Percentiles rank a stretch among this genome's conserved stretches.
phyloP scores from a whole-genome alignment of 1,140 invertebrate species.

The Bombus balteatus region DNA sequence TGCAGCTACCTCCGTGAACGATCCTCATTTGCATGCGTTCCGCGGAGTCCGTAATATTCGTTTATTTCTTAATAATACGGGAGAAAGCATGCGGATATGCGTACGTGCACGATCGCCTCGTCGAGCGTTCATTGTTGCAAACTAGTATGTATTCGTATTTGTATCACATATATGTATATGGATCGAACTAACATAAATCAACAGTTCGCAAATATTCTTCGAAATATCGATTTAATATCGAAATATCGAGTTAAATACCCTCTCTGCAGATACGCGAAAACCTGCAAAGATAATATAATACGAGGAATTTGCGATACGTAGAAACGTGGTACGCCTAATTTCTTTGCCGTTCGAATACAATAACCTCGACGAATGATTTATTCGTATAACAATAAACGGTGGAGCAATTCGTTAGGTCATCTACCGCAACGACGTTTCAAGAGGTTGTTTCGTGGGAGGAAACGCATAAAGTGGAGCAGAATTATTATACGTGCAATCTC shows the following conservation, averaged over 20 bases:
- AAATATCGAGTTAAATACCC: not conserved
- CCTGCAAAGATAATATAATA: not conserved
- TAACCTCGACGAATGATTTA: slow-evolving; percentile 25
- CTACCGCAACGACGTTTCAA: not conserved
- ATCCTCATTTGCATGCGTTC: slow-evolving; percentile 1
- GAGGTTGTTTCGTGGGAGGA: not conserved
- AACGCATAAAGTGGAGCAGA: not conserved
- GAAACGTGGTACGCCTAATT: too few relatives aligned
- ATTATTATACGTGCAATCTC: too few relatives aligned
- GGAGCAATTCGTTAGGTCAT: not conserved
- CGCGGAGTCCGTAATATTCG: not conserved
- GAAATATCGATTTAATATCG: not conserved
- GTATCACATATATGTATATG: not conserved
- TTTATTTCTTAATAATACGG: slow-evolving; percentile 1
- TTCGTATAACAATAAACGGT: not conserved
- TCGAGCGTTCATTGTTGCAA: not conserved
- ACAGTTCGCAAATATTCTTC: not conserved
- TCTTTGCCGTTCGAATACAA: not conserved
- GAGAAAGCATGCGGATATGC: slow-evolving; percentile 1
- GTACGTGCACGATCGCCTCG: not conserved
- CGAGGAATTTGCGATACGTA: not conserved
- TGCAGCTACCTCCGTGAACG: not conserved
- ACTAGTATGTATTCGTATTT: not conserved
- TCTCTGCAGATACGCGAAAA: not conserved
- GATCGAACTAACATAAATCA: not conserved